Percentiles rank a stretch among this genome's conserved stretches.
phyloP scores from a whole-genome alignment of 2,888 invertebrate genomes.

The Machimus atricapillus region DNA sequence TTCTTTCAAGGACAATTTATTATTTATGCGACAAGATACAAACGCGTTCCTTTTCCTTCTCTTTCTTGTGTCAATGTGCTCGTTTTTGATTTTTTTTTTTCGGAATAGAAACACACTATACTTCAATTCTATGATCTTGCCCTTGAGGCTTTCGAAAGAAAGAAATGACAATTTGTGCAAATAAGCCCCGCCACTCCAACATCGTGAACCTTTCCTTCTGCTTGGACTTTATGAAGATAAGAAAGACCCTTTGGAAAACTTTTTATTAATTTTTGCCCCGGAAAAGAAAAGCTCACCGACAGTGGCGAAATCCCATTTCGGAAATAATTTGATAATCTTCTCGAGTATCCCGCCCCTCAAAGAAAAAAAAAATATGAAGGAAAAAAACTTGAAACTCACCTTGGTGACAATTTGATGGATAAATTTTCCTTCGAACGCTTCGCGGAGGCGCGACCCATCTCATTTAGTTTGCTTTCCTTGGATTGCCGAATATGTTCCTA shows the following conservation, averaged over 20 bases:
- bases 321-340: neutral
- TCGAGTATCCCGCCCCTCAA: neutral
- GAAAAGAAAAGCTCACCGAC: neutral
- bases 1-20: neutral
- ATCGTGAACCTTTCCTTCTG: neutral
- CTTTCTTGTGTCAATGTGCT: neutral
- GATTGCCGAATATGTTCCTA: slow-evolving; percentile 80
- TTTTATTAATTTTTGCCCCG: neutral
- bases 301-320: neutral
- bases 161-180: neutral
- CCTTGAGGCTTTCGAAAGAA: neutral
- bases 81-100: neutral
- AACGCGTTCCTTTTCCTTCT: neutral
- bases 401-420: slow-evolving; percentile 52
- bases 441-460: slow-evolving; percentile 65
- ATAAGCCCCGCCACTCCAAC: neutral
- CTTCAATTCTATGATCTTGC: neutral
- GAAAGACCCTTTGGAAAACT: neutral
- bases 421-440: slow-evolving; percentile 62
- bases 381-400: slow-evolving; percentile 44
- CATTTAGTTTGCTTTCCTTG: slow-evolving; percentile 79
- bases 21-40: neutral
- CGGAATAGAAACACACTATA: neutral
- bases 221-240: neutral
- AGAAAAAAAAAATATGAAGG: neutral